Evolutionary conservation across 2,113 vertebrate species (phyloP).

Genomic region (Clupea harengus): DNA sequence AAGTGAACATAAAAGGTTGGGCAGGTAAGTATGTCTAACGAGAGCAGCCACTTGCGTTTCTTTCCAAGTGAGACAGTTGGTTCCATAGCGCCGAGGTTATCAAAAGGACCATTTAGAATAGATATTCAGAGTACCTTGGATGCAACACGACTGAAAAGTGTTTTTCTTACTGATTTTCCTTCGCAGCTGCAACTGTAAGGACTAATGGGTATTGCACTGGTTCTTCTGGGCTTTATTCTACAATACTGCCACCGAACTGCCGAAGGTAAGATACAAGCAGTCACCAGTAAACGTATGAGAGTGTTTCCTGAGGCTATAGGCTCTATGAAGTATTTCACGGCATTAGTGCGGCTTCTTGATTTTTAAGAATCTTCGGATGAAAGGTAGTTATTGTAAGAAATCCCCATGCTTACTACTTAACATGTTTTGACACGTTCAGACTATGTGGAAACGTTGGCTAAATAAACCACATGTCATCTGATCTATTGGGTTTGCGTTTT

Average conservation of each 20-base stretch:
- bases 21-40: conserved; percentile 60
- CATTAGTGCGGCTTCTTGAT: neutral
- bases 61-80: conserved; percentile 72
- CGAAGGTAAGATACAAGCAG: conserved; percentile 79
- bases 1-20: conserved; percentile 75
- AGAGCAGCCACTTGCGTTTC: conserved; percentile 67
- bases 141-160: neutral
- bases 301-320: neutral
- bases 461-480: neutral
- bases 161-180: conserved; percentile 67
- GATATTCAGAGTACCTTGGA: neutral
- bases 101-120: neutral
- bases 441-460: neutral
- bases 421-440: neutral
- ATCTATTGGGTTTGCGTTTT: neutral
- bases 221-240: conserved; percentile 87
- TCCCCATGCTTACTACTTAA: neutral
- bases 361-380: neutral
- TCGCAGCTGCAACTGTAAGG: conserved; percentile 78
- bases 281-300: neutral
- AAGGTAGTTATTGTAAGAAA: neutral
- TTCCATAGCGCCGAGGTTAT: neutral
- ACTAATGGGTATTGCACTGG: conserved; percentile 87
- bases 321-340: neutral
- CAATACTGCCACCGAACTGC: conserved; percentile 80